Conservation (phyloP, 2,888 invertebrate genomes). For the Acleris literana region DNA sequence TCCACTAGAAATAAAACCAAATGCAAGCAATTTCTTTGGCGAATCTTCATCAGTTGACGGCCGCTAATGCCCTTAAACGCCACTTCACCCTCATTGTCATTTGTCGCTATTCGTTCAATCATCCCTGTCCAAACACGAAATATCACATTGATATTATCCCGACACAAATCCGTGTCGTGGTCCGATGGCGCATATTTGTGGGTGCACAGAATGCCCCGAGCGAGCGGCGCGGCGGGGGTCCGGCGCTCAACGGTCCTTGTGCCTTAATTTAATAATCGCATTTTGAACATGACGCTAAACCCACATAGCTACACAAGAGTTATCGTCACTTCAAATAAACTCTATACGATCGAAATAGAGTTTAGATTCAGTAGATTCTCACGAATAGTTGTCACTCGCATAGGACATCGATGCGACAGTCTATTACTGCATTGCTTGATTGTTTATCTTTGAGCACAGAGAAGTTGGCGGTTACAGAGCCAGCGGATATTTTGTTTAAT, state of each 20-base stretch:
- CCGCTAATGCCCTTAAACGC: constrained; percentile 23
- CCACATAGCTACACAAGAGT: constrained; percentile 32
- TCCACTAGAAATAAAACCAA: not conserved
- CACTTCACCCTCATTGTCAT: constrained; percentile 35
- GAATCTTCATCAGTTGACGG: constrained; percentile 17
- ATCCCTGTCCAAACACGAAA: constrained; percentile 57
- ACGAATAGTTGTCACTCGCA: constrained; percentile 19
- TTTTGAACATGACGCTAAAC: constrained; percentile 50
- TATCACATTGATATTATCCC: constrained; percentile 49
- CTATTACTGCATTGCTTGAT: constrained; percentile 42
- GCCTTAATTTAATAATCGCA: constrained; percentile 73
- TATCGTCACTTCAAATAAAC: constrained; percentile 12
- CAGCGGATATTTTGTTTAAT: not conserved
- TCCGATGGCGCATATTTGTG: constrained; percentile 53
- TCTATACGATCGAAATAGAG: constrained; percentile 23
- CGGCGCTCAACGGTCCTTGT: constrained; percentile 54
- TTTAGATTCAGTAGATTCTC: constrained; percentile 16
- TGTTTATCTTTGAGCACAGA: constrained; percentile 46
- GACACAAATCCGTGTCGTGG: constrained; percentile 49
- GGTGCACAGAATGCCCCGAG: constrained; percentile 53
- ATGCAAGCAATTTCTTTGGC: not conserved
- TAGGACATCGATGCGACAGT: constrained; percentile 37
- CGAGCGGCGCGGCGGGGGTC: constrained; percentile 63
- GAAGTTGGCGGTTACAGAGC: constrained; percentile 33
- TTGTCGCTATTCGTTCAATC: constrained; percentile 44